Evolutionary conservation across 2,113 vertebrate genomes (phyloP), one percentile per base, ranked within the genome.

Genomic region (Stictonetta naevosa): DNA sequence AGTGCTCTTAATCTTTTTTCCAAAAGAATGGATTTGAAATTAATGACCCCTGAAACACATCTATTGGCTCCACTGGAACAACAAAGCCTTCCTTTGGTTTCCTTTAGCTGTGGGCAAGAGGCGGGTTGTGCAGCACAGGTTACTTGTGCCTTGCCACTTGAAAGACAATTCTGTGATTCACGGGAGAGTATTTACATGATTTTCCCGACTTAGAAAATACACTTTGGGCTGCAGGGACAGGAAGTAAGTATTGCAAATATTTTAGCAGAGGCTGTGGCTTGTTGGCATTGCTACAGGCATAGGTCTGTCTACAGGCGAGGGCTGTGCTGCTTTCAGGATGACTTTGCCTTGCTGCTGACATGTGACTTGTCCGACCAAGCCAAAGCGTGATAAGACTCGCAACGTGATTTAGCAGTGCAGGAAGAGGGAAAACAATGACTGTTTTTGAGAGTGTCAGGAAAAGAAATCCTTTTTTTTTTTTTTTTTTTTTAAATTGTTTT

Each of bases 381-480:
- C 67, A 86, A 86, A 92, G 86, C 9, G n/a, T 62, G 93, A 95
- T 96, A 97, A 97, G 93, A 90, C 88, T 94, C 0, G 0, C 60
- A 60, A 81, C 0, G 2, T 78, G 86, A 83, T 92, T 94, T 88
- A 92, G 76, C 86, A 86, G 73, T 5, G 60, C 93, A 96, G 95
- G 96, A 96, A 97, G 90, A 92, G 44, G 76, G 48, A 96, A 95
- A 97, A 95, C 88, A 96, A 94, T 96, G 87, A 96, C 77, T 96
- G 94, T 94, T 95, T 93, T 83, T 85, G 33, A 96, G 72, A 88
- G 34, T 44, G 88, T 88, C 92, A 93, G 88, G 93, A 96, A 94
- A 93, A 95, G 68, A 92, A 95, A 72, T 72, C 20, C 14, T n/a
- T n/a, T n/a, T n/a, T n/a, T n/a, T 28, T 55, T 76, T 72, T 52